Evolutionary conservation across 2,888 invertebrate species (phyloP).

Genomic region (Hedychridium roseum): DNA sequence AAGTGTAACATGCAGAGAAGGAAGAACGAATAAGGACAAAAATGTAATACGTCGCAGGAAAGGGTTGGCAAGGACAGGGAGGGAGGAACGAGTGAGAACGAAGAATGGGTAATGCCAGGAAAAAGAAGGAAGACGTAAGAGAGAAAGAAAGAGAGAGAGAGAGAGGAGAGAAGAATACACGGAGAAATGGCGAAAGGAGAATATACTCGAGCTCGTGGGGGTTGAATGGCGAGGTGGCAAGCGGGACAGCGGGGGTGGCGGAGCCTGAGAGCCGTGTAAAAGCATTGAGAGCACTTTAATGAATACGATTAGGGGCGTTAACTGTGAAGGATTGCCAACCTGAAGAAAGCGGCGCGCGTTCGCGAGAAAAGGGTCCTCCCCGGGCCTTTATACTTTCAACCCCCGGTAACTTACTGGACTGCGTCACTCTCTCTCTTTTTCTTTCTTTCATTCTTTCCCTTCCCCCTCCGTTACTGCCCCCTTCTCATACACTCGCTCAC

Average conservation of each 20-base stretch:
- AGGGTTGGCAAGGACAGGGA: too few relatives aligned
- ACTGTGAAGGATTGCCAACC: constrained; percentile 57
- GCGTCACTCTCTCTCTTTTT: constrained; percentile 2
- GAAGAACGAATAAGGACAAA: too few relatives aligned
- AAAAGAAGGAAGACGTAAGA: background rate
- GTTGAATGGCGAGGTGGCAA: constrained; percentile 35
- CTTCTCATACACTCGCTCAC: background rate
- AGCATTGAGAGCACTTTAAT: constrained; percentile 62
- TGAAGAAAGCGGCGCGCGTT: constrained; percentile 45
- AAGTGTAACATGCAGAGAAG: too few relatives aligned
- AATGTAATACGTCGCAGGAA: too few relatives aligned
- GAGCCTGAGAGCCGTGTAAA: constrained; percentile 54
- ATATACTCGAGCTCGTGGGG: constrained; percentile 36
- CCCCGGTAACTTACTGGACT: background rate
- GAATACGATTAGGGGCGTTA: constrained; percentile 61
- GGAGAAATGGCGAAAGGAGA: constrained; percentile 22
- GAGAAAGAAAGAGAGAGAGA: constrained; percentile 5
- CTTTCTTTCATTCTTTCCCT: background rate
- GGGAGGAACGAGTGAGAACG: too few relatives aligned
- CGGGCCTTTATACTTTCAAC: constrained; percentile 9
- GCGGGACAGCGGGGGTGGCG: constrained; percentile 30
- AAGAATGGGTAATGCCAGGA: too few relatives aligned
- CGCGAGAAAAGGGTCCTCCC: constrained; percentile 9
- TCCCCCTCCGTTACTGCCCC: background rate
- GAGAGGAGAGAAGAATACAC: constrained; percentile 12